phyloP scores from a whole-genome alignment of 2,888 invertebrate species.

The Cantharis flavilabris region DNA sequence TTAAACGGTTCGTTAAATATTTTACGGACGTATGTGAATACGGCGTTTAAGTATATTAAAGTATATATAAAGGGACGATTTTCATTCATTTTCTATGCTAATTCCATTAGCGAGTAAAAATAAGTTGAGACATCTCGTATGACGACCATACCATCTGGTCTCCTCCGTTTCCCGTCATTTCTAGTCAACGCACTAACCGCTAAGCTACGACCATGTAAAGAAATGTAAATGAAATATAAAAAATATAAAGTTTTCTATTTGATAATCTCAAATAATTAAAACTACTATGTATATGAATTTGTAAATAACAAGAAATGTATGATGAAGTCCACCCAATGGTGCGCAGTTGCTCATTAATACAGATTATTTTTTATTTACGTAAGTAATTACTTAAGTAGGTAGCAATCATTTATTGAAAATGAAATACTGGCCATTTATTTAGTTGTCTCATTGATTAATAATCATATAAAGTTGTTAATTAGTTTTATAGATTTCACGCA shows the following conservation, averaged over 20 bases:
- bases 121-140: too few species aligned
- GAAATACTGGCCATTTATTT: not conserved
- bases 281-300: too few species aligned
- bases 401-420: not conserved
- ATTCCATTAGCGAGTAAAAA: too few species aligned
- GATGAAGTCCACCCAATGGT: not conserved
- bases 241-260: not conserved
- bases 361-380: not conserved
- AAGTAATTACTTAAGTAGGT: not conserved
- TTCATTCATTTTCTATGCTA: too few species aligned
- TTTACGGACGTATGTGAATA: too few species aligned
- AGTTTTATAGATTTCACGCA: slow-evolving; percentile 1
- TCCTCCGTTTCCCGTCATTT: too few species aligned
- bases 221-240: not conserved
- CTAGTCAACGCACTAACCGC: not conserved
- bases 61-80: too few species aligned
- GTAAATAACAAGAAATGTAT: not conserved
- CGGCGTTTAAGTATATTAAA: too few species aligned
- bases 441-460: not conserved
- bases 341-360: not conserved
- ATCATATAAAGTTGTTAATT: not conserved
- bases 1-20: too few species aligned
- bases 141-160: too few species aligned
- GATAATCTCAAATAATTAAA: not conserved
- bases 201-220: not conserved